A percentile compares a stretch with the other conserved stretches of the same genome.
These are phyloP conservation scores for Bellardia pandia DNA, from an alignment of 2,888 invertebrate genomes.

Conservation along the genomic window DNA sequence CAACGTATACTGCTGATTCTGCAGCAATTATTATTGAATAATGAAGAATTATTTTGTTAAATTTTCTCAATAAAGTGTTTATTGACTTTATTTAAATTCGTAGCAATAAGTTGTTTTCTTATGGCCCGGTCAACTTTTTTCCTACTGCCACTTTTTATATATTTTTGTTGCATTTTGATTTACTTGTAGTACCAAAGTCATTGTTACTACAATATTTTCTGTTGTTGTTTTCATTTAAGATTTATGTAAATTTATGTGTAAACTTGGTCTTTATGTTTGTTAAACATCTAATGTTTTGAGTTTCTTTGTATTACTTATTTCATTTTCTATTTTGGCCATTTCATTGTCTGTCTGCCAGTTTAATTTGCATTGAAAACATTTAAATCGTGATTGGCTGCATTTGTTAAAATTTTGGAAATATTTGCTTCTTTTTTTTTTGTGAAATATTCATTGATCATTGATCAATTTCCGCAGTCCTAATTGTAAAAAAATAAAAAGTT, in stretches of 20 bases:
- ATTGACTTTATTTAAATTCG: neutral
- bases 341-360: conserved; percentile 53
- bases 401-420: conserved; percentile 54
- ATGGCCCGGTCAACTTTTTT: conserved; percentile 12
- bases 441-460: conserved; percentile 53
- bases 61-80: neutral
- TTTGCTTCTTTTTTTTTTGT: conserved; percentile 27
- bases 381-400: conserved; percentile 69
- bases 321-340: conserved; percentile 42
- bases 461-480: conserved; percentile 71
- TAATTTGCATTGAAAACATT: conserved; percentile 70
- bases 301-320: conserved; percentile 35
- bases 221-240: conserved; percentile 25
- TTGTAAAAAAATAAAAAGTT: conserved; percentile 39
- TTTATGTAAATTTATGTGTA: conserved; percentile 58
- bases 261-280: conserved; percentile 38
- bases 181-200: conserved; percentile 67
- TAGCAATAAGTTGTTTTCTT: neutral
- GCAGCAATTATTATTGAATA: no score
- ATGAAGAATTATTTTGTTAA: no score
- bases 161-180: conserved; percentile 50
- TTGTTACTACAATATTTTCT: conserved; percentile 49
- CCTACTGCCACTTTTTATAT: conserved; percentile 7
- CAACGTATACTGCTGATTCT: no score
- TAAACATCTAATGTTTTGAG: conserved; percentile 9